phyloP scores from a whole-genome alignment of 2,888 invertebrate genomes.

The Agonopterix alstromeriana region DNA sequence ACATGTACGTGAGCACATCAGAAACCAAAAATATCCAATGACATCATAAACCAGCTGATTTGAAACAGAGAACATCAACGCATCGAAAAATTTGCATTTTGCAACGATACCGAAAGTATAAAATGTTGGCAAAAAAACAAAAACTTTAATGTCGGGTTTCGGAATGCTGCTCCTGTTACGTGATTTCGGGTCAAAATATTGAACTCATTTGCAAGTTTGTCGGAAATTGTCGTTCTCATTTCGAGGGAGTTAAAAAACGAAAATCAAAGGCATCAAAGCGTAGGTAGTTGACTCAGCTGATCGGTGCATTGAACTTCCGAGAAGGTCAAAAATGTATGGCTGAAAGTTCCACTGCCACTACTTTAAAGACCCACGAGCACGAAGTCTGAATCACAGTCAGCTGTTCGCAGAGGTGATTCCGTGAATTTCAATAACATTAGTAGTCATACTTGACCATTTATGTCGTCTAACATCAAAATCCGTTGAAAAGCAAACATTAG shows the following conservation, averaged over 20 bases:
- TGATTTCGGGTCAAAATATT: conserved; percentile 40
- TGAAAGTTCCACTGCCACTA: conserved; percentile 23
- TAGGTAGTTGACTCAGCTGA: conserved; percentile 61
- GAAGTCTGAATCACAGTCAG: conserved; percentile 37
- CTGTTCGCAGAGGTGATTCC: conserved; percentile 12
- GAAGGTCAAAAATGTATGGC: conserved; percentile 28
- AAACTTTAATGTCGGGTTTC: conserved; percentile 13
- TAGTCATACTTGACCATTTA: not conserved
- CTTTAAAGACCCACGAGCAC: conserved; percentile 13
- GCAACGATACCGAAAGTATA: conserved; percentile 9
- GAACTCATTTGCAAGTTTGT: conserved; percentile 49
- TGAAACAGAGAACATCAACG: conserved; percentile 20
- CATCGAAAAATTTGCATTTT: conserved; percentile 1
- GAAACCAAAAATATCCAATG: conserved; percentile 33
- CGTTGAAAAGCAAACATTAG: conserved; percentile 38
- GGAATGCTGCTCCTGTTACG: conserved; percentile 26
- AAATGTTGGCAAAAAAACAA: conserved; percentile 2
- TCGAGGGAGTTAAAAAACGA: conserved; percentile 27
- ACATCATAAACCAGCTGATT: conserved; percentile 43
- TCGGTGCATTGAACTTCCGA: conserved; percentile 60
- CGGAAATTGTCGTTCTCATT: conserved; percentile 25
- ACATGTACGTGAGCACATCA: conserved; percentile 22
- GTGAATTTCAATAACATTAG: not conserved
- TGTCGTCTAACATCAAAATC: not conserved
- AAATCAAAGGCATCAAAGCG: conserved; percentile 2